Evolutionary conservation across 2,888 invertebrate species (phyloP).

Genomic region (Alsophila aescularia): DNA sequence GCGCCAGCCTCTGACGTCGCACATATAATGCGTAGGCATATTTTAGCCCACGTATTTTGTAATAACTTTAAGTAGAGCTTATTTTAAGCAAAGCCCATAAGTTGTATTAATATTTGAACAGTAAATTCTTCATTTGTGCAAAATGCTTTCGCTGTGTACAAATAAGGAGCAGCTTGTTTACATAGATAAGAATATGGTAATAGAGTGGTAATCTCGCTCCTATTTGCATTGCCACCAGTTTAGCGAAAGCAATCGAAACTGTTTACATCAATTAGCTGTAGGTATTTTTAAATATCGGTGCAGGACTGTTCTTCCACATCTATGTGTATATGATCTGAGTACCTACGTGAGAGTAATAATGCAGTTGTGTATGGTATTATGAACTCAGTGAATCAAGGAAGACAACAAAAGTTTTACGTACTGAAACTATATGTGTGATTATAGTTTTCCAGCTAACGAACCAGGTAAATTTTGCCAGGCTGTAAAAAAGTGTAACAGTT

Average conservation of each 20-base stretch:
- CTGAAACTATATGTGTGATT: conserved; percentile 20
- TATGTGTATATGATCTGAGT: too few relatives aligned
- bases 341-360: too few relatives aligned
- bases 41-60: conserved; percentile 31
- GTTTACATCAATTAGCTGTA: too few relatives aligned
- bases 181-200: too few relatives aligned
- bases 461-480: conserved; percentile 49
- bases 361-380: too few relatives aligned
- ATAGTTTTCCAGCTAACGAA: conserved; percentile 41
- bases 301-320: too few relatives aligned
- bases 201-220: too few relatives aligned
- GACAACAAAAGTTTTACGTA: background rate
- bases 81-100: conserved; percentile 8
- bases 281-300: too few relatives aligned
- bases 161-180: conserved; percentile 5
- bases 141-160: conserved; percentile 16
- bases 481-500: conserved; percentile 68
- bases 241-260: too few relatives aligned
- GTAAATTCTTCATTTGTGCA: conserved; percentile 21
- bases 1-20: conserved; percentile 20
- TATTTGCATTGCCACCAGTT: too few relatives aligned
- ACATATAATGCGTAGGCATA: conserved; percentile 38
- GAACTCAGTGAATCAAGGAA: too few relatives aligned
- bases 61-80: conserved; percentile 31
- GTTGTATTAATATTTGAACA: conserved; percentile 7